These are phyloP conservation scores for Brachypterus glaber DNA, from an alignment of 2,888 invertebrate species.

Conservation along the genomic window DNA sequence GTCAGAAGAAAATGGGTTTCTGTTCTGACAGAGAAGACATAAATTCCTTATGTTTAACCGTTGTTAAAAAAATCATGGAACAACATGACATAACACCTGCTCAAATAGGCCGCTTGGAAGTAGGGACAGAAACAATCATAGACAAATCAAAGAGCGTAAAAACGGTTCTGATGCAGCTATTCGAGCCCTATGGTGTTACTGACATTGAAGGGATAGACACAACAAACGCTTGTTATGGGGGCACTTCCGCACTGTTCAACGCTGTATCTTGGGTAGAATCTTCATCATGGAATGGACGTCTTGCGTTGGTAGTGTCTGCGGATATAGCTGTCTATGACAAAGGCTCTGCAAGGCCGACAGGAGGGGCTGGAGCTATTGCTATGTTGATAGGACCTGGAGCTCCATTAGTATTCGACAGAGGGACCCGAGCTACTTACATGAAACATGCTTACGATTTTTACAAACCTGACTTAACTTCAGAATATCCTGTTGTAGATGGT, in stretches of 20 bases:
- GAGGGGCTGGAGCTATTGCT: constrained; percentile 96
- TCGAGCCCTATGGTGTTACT: constrained; percentile 77
- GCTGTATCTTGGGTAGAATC: constrained; percentile 95
- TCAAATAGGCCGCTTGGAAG: constrained; percentile 87
- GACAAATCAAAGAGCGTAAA: constrained; percentile 99
- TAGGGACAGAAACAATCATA: constrained; percentile 96
- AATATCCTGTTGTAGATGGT: constrained; percentile 95
- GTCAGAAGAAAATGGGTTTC: constrained; percentile 93
- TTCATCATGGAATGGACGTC: constrained; percentile 87
- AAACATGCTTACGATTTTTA: constrained; percentile 96
- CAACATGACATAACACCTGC: constrained; percentile 63
- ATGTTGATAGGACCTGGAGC: constrained; percentile 94
- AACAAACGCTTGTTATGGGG: constrained; percentile 98
- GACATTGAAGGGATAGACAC: constrained; percentile 95
- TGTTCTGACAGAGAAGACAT: constrained; percentile 96
- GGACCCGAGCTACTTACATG: constrained; percentile 81
- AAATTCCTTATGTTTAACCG: constrained; percentile 90
- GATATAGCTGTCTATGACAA: constrained; percentile 96
- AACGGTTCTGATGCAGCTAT: constrained; percentile 92
- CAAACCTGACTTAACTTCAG: constrained; percentile 88
- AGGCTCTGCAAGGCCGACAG: constrained; percentile 91
- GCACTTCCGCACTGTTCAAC: constrained; percentile 94
- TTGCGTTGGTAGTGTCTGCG: constrained; percentile 87
- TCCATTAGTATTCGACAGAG: constrained; percentile 83
- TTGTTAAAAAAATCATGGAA: constrained; percentile 73